phyloP scores from a whole-genome alignment of 2,797 vertebrate species.

The Botia almorhae region DNA sequence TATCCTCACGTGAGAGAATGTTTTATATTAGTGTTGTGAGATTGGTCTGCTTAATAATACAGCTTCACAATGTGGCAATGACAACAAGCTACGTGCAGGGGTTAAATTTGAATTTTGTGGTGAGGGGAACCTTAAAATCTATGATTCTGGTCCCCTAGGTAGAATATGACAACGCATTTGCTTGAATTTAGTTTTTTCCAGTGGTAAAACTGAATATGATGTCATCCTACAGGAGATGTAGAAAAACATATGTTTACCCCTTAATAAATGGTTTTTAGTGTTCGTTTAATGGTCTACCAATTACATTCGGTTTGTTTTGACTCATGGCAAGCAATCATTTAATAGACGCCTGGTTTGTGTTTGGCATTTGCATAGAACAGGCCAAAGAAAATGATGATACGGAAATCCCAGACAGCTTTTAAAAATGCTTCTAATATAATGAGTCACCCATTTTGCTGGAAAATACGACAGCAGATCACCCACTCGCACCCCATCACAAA shows the following conservation, averaged over 20 bases:
- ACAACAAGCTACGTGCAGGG: neutral
- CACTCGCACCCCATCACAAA: constrained; percentile 30
- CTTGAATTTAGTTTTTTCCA: neutral
- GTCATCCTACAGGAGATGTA: constrained; percentile 1
- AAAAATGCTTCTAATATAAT: constrained; percentile 22
- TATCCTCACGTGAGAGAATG: neutral
- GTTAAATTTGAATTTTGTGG: no score
- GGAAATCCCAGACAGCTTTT: constrained; percentile 43
- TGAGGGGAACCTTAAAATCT: no score
- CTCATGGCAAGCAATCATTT: constrained; percentile 12
- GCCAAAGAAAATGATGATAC: neutral
- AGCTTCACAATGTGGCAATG: neutral
- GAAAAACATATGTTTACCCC: constrained; percentile 21
- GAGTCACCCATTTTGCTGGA: constrained; percentile 37
- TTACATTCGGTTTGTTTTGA: constrained; percentile 24
- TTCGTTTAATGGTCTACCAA: neutral
- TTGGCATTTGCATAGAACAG: constrained; percentile 28
- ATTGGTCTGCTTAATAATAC: neutral
- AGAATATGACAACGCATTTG: neutral
- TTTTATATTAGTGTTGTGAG: neutral
- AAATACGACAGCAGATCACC: constrained; percentile 22
- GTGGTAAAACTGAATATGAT: neutral
- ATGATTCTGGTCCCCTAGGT: neutral
- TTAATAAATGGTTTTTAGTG: neutral
- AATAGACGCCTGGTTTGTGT: constrained; percentile 12